phyloP scores from a whole-genome alignment of 92 coral and sea anemone species.

The Bergia sp. region DNA sequence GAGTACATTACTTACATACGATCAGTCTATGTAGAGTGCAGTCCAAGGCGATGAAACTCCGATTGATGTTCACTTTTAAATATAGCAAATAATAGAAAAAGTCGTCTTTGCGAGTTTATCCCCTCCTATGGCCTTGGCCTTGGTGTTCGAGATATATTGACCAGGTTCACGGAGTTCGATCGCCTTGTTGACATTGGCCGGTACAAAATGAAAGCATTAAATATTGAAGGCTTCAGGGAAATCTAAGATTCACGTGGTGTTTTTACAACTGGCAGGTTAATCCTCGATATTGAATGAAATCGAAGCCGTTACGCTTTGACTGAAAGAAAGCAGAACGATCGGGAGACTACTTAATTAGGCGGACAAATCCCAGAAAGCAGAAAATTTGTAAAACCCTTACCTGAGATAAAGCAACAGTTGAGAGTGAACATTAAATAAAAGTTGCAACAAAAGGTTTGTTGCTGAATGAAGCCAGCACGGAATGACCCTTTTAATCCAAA shows the following conservation, averaged over 20 bases:
- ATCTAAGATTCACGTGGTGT: conserved; percentile 2
- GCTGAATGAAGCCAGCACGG: not conserved
- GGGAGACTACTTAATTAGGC: not conserved
- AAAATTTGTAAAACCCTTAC: not conserved
- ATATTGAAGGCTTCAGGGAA: conserved; percentile 35
- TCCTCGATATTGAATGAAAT: not conserved
- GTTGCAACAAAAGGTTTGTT: not conserved
- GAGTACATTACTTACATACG: too few relatives aligned
- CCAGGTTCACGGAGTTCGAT: not conserved
- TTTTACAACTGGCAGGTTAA: conserved; percentile 17
- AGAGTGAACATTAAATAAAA: not conserved
- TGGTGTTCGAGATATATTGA: not conserved
- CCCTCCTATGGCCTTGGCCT: not conserved
- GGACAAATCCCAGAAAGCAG: not conserved
- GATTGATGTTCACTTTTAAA: not conserved
- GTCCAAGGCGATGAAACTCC: not conserved
- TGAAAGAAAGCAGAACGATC: not conserved
- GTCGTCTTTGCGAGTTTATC: not conserved
- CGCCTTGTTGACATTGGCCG: conserved; percentile 21
- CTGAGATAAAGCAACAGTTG: not conserved
- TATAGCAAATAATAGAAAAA: not conserved
- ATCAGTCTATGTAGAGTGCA: too few relatives aligned
- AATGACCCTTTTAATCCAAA: not conserved
- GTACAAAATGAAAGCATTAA: conserved; percentile 13
- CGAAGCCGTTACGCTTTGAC: not conserved